Evolutionary conservation across 2,113 vertebrate genomes (phyloP).

Genomic region (Numida meleagris): DNA sequence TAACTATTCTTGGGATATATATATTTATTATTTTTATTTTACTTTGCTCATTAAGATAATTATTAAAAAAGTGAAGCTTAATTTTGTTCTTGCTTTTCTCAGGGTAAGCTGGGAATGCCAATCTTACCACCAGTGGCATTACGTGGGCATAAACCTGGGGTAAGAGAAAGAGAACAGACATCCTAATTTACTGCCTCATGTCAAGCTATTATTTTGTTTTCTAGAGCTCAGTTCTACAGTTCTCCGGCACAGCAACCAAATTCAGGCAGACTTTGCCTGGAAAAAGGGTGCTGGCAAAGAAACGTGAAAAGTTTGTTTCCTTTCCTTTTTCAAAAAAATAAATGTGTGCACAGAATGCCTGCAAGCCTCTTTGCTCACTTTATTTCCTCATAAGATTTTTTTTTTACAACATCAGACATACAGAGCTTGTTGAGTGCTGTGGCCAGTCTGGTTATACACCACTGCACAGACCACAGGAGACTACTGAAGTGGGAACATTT

Average conservation of each 20-base stretch:
- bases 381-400: neutral
- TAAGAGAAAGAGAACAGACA: neutral
- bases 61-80: neutral
- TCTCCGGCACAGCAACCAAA: neutral
- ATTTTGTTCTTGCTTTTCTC: neutral
- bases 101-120: neutral
- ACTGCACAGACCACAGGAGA: neutral
- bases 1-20: neutral
- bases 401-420: neutral
- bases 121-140: neutral
- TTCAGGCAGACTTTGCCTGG: neutral
- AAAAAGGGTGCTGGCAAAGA: neutral
- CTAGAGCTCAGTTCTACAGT: accelerated
- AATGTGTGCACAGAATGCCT: neutral
- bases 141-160: neutral
- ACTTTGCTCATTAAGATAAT: neutral
- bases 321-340: neutral
- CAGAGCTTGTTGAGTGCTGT: neutral
- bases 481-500: accelerated
- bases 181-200: neutral
- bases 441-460: neutral
- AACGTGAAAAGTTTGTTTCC: neutral
- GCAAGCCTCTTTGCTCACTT: neutral
- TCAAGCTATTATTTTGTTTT: neutral
- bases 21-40: neutral